Conservation (phyloP, 1,140 invertebrate genomes). For the Conus ventricosus region DNA sequence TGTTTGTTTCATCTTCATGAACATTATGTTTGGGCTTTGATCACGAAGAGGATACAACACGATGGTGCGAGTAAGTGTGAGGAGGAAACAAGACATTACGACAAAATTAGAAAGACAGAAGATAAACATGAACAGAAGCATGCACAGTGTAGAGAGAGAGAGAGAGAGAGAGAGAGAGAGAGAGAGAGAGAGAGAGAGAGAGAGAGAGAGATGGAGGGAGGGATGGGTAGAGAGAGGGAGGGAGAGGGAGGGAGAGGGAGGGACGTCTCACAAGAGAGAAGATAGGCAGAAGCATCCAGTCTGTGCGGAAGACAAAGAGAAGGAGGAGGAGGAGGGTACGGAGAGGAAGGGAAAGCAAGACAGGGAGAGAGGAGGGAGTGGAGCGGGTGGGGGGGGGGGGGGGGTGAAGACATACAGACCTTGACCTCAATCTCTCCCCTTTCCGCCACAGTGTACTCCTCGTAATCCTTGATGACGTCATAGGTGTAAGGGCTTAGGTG, state of each 20-base stretch:
- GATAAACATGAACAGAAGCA: too few species aligned
- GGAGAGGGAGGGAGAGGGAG: not conserved
- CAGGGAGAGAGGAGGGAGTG: not conserved
- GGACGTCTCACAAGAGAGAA: not conserved
- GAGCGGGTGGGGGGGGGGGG: not conserved
- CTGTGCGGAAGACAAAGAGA: not conserved
- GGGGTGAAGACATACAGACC: conserved; percentile 31
- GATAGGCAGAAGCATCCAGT: not conserved
- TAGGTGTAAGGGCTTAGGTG: conserved; percentile 46
- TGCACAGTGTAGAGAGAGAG: too few species aligned
- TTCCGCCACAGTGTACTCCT: conserved; percentile 37
- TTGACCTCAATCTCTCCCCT: conserved; percentile 51
- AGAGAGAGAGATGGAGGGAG: too few species aligned
- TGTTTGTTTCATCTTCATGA: too few species aligned
- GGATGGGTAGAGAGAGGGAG: too few species aligned
- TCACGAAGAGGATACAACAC: too few species aligned
- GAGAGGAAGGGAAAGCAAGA: not conserved
- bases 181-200: too few species aligned
- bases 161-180: too few species aligned
- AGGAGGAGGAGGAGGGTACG: not conserved
- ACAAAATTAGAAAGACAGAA: too few species aligned
- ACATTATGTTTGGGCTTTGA: too few species aligned
- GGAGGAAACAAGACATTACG: too few species aligned
- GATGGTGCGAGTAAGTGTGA: too few species aligned
- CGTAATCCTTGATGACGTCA: conserved; percentile 31